phyloP scores from a whole-genome alignment of 2,113 vertebrate genomes.

The Sturnus vulgaris region DNA sequence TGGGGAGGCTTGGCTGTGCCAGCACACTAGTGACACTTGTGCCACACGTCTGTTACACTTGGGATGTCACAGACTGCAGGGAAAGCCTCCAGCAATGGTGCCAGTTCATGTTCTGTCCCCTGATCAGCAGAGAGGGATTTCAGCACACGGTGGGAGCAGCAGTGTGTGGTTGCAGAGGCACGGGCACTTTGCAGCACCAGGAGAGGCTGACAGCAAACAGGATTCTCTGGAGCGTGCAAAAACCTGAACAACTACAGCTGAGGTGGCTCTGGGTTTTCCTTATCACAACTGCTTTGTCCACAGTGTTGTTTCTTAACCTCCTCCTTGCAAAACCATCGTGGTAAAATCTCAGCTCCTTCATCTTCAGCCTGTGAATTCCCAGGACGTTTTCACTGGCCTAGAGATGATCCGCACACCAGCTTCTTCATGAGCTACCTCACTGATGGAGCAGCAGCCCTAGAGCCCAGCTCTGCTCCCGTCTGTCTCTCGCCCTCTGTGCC shows the following conservation, averaged over 20 bases:
- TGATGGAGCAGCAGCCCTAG: background rate
- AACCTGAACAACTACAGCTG: fast-evolving
- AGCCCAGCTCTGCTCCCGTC: background rate
- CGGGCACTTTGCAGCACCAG: background rate
- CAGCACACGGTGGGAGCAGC: background rate
- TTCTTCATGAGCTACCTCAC: fast-evolving
- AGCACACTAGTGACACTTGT: background rate
- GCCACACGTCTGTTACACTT: background rate
- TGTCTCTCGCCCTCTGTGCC: background rate
- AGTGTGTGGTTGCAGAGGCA: background rate
- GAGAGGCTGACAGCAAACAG: fast-evolving
- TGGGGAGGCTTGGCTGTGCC: background rate
- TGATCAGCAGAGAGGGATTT: background rate
- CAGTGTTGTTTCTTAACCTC: background rate
- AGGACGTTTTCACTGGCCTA: background rate
- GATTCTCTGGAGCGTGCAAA: background rate
- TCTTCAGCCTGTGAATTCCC: background rate
- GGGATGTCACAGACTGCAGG: background rate
- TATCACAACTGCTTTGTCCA: background rate
- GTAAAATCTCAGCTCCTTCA: background rate
- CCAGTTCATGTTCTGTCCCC: background rate
- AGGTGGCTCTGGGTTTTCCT: background rate
- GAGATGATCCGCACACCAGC: background rate
- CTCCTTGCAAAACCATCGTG: background rate
- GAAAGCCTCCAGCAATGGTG: background rate